phyloP scores from a whole-genome alignment of 2,888 invertebrate species.

The Lasius fuliginosus region DNA sequence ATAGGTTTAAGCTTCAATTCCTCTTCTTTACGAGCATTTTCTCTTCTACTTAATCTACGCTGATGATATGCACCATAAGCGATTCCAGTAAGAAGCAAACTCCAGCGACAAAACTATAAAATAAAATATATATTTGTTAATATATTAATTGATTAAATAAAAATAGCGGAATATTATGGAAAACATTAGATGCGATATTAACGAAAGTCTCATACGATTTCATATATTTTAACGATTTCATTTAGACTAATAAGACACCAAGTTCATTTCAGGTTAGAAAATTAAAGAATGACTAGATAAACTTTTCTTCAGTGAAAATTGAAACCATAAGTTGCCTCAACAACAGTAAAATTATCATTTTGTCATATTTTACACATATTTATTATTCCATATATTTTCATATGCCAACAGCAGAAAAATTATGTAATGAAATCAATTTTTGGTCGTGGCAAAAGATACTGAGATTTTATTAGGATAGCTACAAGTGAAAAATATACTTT shows the following conservation, averaged over 20 bases:
- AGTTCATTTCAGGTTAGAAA: slow-evolving; percentile 27
- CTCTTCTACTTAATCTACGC: slow-evolving; percentile 90
- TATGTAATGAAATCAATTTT: slow-evolving; percentile 69
- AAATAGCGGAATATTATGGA: background rate
- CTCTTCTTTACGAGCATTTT: slow-evolving; percentile 89
- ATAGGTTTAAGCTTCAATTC: slow-evolving; percentile 90
- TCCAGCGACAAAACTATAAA: slow-evolving; percentile 93
- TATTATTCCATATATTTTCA: background rate
- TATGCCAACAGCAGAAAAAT: slow-evolving; percentile 52
- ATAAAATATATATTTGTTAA: background rate
- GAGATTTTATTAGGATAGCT: background rate
- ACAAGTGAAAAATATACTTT: background rate
- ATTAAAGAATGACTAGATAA: background rate
- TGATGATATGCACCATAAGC: slow-evolving; percentile 92
- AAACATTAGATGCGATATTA: background rate
- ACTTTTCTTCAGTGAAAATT: background rate
- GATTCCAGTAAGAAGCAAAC: slow-evolving; percentile 91
- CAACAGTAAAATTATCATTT: background rate
- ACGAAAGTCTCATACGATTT: background rate
- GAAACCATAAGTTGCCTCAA: background rate
- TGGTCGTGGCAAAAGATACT: background rate
- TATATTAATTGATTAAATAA: background rate
- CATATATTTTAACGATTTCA: background rate
- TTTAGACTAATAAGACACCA: background rate
- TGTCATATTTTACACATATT: background rate